These are phyloP conservation scores for Neogale vison DNA, from an alignment of 2,113 vertebrate genomes.

Conservation along the genomic window DNA sequence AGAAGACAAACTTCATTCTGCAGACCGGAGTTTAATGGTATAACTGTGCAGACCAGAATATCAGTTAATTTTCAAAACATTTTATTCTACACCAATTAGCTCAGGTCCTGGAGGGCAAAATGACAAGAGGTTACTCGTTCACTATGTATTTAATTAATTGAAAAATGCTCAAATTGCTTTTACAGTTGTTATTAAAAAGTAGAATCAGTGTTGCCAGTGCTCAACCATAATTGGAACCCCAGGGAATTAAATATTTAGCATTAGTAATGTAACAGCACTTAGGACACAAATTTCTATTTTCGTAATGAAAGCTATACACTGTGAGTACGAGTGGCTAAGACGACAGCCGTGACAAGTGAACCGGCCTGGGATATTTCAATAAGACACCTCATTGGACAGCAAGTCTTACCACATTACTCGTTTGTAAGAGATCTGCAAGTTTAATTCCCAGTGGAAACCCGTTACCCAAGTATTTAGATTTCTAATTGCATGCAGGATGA, in stretches of 20 bases:
- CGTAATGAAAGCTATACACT: constrained; percentile 97
- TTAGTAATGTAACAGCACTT: constrained; percentile 99
- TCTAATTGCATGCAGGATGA: constrained; percentile 95
- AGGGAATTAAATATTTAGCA: constrained; percentile 99
- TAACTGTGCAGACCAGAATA: constrained; percentile 84
- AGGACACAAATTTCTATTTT: constrained; percentile 99
- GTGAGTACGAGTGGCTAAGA: constrained; percentile 93
- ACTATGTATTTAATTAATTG: constrained; percentile 99
- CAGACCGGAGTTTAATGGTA: constrained; percentile 84
- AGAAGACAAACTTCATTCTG: constrained; percentile 78
- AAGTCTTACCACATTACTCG: constrained; percentile 92
- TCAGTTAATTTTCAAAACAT: constrained; percentile 91
- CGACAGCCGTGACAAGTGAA: constrained; percentile 97
- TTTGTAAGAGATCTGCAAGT: constrained; percentile 95
- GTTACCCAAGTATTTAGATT: constrained; percentile 97
- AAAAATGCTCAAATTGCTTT: constrained; percentile 99
- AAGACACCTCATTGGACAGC: constrained; percentile 94
- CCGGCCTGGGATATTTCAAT: constrained; percentile 95
- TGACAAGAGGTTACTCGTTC: constrained; percentile 99
- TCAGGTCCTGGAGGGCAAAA: constrained; percentile 98
- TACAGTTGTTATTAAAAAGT: constrained; percentile 99
- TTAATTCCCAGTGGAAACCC: constrained; percentile 93
- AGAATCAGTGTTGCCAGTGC: constrained; percentile 98
- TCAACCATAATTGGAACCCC: constrained; percentile 99
- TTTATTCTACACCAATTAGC: constrained; percentile 99